Conservation (phyloP, 2,113 vertebrate genomes). For the Heliornis fulica region DNA sequence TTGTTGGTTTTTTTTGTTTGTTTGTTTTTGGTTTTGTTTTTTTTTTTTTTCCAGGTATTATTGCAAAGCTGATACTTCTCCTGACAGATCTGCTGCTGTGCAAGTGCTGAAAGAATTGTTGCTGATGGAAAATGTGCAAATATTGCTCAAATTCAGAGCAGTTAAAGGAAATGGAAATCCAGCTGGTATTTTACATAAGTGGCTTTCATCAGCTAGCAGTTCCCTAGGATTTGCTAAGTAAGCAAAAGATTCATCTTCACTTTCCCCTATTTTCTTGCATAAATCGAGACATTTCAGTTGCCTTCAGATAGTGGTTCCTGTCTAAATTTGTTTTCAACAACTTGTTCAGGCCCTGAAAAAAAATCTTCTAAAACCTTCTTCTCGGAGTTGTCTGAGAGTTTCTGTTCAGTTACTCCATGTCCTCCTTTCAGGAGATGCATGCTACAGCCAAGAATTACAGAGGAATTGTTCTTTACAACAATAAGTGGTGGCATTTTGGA, state of each 20-base stretch:
- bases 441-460: constrained; percentile 65
- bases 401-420: constrained; percentile 44
- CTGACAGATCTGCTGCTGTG: constrained; percentile 13
- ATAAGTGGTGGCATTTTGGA: constrained; percentile 70
- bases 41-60: constrained; percentile 11
- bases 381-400: constrained; percentile 75
- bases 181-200: constrained; percentile 58
- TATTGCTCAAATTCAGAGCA: constrained; percentile 42
- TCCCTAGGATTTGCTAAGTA: constrained; percentile 65
- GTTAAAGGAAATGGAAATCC: constrained; percentile 60
- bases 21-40: too few relatives aligned
- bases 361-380: constrained; percentile 18
- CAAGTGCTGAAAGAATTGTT: constrained; percentile 16
- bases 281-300: not conserved
- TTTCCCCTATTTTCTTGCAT: not conserved
- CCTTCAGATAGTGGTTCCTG: not conserved
- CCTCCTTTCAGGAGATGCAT: constrained; percentile 46
- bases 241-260: constrained; percentile 51
- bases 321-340: constrained; percentile 62
- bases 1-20: too few relatives aligned
- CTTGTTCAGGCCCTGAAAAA: constrained; percentile 62
- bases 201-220: constrained; percentile 51
- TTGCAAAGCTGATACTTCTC: constrained; percentile 67
- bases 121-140: constrained; percentile 52
- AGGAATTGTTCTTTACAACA: not conserved